These are phyloP conservation scores for Myripristis murdjan DNA, from an alignment of 2,797 vertebrate species.

Conservation along the genomic window DNA sequence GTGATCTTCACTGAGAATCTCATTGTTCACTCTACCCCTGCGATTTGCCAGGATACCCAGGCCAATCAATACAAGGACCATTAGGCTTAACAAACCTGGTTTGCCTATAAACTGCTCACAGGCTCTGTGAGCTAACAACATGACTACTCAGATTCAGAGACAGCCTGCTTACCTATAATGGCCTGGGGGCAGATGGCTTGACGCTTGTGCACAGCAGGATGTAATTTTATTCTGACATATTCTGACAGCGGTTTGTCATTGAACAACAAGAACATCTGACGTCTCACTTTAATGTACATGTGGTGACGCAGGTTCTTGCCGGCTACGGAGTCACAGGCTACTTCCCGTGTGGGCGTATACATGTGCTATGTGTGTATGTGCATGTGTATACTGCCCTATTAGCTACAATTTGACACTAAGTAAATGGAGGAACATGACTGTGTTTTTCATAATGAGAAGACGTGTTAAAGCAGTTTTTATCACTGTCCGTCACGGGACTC, in stretches of 20 bases:
- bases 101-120: slow-evolving; percentile 72
- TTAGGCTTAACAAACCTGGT: slow-evolving; percentile 85
- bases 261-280: slow-evolving; percentile 10
- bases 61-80: slow-evolving; percentile 85
- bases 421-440: slow-evolving; percentile 27
- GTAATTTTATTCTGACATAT: slow-evolving; percentile 15
- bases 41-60: slow-evolving; percentile 73
- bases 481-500: slow-evolving; percentile 49
- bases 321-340: slow-evolving; percentile 11
- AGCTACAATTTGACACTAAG: slow-evolving; percentile 47
- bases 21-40: slow-evolving; percentile 72
- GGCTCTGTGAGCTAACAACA: slow-evolving; percentile 58
- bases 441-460: slow-evolving; percentile 50
- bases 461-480: slow-evolving; percentile 37
- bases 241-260: slow-evolving; percentile 26
- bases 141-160: slow-evolving; percentile 34
- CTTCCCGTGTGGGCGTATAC: slow-evolving; percentile 12
- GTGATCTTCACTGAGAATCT: slow-evolving; percentile 74
- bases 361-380: slow-evolving; percentile 5
- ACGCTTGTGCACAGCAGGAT: slow-evolving; percentile 14
- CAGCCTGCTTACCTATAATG: slow-evolving; percentile 45
- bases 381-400: slow-evolving; percentile 17
- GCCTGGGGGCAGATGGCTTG: slow-evolving; percentile 25
- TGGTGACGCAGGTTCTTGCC: slow-evolving; percentile 23
- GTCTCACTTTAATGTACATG: background rate